These are phyloP conservation scores for Onychostruthus taczanowskii DNA, from an alignment of 2,113 vertebrate genomes.

Conservation along the genomic window DNA sequence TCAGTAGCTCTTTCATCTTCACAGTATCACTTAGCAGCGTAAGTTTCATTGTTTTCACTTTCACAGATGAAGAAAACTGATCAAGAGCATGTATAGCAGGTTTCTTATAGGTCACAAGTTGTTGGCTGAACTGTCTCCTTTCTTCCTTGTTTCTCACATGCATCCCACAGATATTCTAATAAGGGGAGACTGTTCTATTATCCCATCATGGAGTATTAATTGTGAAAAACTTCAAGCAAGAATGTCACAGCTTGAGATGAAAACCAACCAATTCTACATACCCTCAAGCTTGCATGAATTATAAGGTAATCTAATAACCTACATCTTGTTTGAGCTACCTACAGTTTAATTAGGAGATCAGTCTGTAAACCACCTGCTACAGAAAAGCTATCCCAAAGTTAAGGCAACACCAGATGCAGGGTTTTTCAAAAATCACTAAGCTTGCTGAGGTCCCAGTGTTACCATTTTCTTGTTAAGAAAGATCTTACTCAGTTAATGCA, in stretches of 20 bases:
- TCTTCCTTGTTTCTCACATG: neutral
- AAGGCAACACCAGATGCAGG: neutral
- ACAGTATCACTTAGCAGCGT: neutral
- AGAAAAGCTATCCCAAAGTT: neutral
- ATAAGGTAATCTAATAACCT: neutral
- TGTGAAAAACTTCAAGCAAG: neutral
- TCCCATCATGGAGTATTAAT: neutral
- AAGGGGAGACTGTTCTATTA: neutral
- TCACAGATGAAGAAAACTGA: neutral
- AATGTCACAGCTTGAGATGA: neutral
- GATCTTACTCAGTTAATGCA: neutral
- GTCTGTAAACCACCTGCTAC: neutral
- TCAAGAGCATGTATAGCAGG: neutral
- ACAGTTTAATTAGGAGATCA: slow-evolving; percentile 8
- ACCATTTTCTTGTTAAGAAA: neutral
- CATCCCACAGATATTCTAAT: neutral
- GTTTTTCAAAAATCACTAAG: neutral
- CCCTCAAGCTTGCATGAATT: neutral
- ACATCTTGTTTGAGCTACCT: neutral
- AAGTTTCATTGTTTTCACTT: neutral
- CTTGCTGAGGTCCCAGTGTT: neutral
- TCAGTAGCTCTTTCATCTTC: neutral
- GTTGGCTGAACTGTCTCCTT: neutral
- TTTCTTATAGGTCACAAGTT: neutral
- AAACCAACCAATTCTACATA: neutral